These are phyloP conservation scores for Thaumetopoea pityocampa DNA, from an alignment of 1,140 invertebrate species.

Conservation along the genomic window DNA sequence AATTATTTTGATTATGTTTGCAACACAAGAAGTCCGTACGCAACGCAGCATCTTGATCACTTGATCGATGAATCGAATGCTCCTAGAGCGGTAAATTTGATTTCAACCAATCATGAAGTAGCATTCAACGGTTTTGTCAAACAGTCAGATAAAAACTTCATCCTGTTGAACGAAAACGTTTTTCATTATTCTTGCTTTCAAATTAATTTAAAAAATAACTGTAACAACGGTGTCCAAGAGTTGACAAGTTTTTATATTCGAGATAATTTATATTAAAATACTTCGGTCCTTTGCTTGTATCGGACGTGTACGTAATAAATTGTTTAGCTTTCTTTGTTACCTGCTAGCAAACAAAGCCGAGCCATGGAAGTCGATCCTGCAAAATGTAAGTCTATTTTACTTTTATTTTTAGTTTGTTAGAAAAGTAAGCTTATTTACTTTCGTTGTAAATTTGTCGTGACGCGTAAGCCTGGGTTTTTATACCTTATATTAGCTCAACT, in stretches of 20 bases:
- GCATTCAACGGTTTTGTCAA: slow-evolving; percentile 47
- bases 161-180: slow-evolving; percentile 39
- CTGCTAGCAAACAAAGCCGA: slow-evolving; percentile 23
- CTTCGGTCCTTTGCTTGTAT: slow-evolving; percentile 26
- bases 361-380: slow-evolving; percentile 57
- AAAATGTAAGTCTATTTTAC: slow-evolving; percentile 53
- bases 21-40: slow-evolving; percentile 1
- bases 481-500: no score
- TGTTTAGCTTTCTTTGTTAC: slow-evolving; percentile 29
- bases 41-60: slow-evolving; percentile 46
- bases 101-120: slow-evolving; percentile 43
- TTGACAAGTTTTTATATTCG: slow-evolving; percentile 36
- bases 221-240: slow-evolving; percentile 45
- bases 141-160: slow-evolving; percentile 29
- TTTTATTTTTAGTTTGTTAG: slow-evolving; percentile 4
- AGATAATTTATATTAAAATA: slow-evolving; percentile 30
- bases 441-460: slow-evolving; percentile 1
- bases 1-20: background rate
- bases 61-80: slow-evolving; percentile 44
- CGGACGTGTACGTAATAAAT: slow-evolving; percentile 33
- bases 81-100: slow-evolving; percentile 49
- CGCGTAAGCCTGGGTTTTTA: no score
- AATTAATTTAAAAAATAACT: slow-evolving; percentile 54
- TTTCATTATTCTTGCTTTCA: slow-evolving; percentile 36
- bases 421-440: background rate